Evolutionary conservation across 2,797 vertebrate species (phyloP).

Genomic region (Tragelaphus eurycerus): DNA sequence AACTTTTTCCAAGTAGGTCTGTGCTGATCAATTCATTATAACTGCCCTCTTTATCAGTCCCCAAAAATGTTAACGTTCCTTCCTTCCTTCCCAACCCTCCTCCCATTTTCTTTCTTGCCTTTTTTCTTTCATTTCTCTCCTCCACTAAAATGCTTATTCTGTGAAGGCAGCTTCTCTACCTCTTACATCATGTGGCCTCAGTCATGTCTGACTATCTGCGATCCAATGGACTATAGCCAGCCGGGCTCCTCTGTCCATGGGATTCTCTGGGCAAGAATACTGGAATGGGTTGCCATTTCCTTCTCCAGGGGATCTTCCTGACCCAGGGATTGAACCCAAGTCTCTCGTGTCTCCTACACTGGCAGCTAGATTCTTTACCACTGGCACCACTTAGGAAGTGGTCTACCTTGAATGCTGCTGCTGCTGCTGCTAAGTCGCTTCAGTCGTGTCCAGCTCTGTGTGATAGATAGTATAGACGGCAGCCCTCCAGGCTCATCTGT

Average conservation of each 20-base stretch:
- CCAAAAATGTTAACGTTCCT: not conserved
- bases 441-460: not conserved
- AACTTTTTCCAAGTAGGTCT: not conserved
- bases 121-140: not conserved
- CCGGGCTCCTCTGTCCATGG: too few species aligned
- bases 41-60: not conserved
- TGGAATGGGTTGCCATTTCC: not conserved
- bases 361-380: not conserved
- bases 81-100: not conserved
- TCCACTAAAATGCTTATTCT: not conserved
- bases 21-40: too few species aligned
- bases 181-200: not conserved
- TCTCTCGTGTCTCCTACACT: not conserved
- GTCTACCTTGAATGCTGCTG: not conserved
- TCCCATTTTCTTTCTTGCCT: not conserved
- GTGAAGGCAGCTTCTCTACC: not conserved
- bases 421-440: not conserved
- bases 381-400: not conserved
- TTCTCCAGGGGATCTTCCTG: not conserved
- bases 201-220: too few species aligned
- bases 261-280: too few species aligned
- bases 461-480: too few species aligned
- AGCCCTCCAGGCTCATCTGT: too few species aligned
- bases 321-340: not conserved
- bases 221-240: too few species aligned